These are phyloP conservation scores for Phodopus roborovskii DNA, from an alignment of 2,113 vertebrate species.

Conservation along the genomic window DNA sequence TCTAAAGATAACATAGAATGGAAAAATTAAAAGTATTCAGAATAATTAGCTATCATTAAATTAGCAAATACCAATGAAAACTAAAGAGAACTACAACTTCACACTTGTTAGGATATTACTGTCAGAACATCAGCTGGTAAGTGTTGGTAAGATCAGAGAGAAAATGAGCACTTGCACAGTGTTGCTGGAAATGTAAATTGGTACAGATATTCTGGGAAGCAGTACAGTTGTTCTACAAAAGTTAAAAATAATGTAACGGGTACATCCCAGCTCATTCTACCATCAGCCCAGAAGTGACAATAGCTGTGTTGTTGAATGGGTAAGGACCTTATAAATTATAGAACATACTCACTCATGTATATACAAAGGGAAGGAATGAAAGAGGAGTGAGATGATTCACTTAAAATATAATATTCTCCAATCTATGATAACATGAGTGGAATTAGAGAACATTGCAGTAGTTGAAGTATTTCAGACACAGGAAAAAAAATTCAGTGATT, in stretches of 20 bases:
- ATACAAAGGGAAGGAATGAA: background rate
- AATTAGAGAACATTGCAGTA: too few species aligned
- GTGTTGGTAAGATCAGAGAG: background rate
- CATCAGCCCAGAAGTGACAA: background rate
- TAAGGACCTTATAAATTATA: background rate
- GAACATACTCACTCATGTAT: background rate
- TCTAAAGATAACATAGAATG: background rate
- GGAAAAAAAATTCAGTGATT: background rate
- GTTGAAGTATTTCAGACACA: background rate
- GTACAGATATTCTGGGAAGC: background rate
- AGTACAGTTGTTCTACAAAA: background rate
- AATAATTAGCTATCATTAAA: background rate
- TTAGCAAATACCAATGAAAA: background rate
- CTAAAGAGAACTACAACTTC: background rate
- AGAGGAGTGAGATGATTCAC: background rate
- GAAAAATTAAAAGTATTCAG: background rate
- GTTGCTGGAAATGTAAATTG: background rate
- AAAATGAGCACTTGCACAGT: background rate
- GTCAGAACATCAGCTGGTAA: background rate
- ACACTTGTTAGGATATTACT: background rate
- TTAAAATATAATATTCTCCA: background rate
- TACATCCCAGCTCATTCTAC: background rate
- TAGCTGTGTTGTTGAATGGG: background rate
- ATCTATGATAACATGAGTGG: background rate
- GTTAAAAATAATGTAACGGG: background rate